phyloP scores from a whole-genome alignment of 2,888 invertebrate species.

The Ferrisia virgata region DNA sequence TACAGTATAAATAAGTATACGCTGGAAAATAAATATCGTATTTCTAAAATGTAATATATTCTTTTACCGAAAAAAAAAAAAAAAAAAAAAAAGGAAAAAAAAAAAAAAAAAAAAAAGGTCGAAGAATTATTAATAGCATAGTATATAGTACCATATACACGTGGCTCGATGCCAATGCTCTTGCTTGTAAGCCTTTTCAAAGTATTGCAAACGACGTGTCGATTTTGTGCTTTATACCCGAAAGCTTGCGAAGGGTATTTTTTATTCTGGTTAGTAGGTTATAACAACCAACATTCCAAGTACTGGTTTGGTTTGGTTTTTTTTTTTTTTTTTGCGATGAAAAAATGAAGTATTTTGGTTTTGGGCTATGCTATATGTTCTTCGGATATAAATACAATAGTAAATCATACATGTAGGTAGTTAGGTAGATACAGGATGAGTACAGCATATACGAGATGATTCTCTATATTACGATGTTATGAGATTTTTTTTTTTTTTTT shows the following conservation, averaged over 20 bases:
- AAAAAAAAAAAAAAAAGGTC: slow-evolving; percentile 45
- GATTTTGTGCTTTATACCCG: slow-evolving; percentile 33
- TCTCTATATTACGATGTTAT: no score
- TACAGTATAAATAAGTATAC: background rate
- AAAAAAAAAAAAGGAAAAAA: slow-evolving; percentile 43
- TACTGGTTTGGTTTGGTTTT: no score
- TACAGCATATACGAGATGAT: no score
- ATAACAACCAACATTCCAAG: background rate
- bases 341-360: slow-evolving; percentile 27
- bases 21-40: slow-evolving; percentile 38
- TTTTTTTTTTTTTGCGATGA: background rate
- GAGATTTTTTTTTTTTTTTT: no score
- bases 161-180: slow-evolving; percentile 41
- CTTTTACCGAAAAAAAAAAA: no score
- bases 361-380: background rate
- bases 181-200: slow-evolving; percentile 37
- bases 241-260: background rate
- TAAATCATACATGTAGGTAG: no score
- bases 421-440: no score
- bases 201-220: slow-evolving; percentile 41
- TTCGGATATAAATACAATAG: background rate
- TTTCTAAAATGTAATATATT: slow-evolving; percentile 44
- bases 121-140: slow-evolving; percentile 46
- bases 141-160: slow-evolving; percentile 35
- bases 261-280: slow-evolving; percentile 30